Base-by-base conservation (phyloP, 2,888 invertebrate genomes). In the Rugalucina vietnamica region DNA sequence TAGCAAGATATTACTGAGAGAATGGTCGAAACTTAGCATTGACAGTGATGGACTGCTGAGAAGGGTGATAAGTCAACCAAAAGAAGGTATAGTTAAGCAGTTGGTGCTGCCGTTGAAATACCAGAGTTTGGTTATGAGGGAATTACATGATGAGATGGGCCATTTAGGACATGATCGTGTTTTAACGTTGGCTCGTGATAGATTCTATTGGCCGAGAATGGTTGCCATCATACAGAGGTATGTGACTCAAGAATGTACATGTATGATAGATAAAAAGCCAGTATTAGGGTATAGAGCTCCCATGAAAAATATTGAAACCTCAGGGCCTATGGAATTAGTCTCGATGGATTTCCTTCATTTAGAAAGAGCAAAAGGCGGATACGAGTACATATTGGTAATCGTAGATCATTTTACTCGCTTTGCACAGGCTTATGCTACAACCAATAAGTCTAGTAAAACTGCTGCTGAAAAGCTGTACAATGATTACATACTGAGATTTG, bases 171-270 rank as follows among this genome's bases (percentile, higher is more conserved):
- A 29, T 36, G 86, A 86, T 14, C 50, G 85, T 43, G 76, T 82
- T 5, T 29, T 87, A 12, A 37, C 57, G 24, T 43, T 87, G 14
- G 83, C 80, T 21, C 49, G 81, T 24, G 84, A 85, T 21, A 34
- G 88, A n/a, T 88, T 84, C 65, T 87, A 87, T 39, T 88, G 87
- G 88, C 88, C 88, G 32, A 60, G 73, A 1, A 88, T 88, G 85
- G 24, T 36, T 57, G 69, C 36, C 10, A 77, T 80, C 24, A 82
- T 85, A 24, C 80, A 81, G 50, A n/a, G 82, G 2, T 87, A 79
- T 54, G 71, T 87, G 0, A 79, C 72, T 27, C 50, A 75, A 14
- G 32, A 69, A 36, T 84, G 84, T 75, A 2, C 29, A 18, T 86
- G 86, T 73, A n/a, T 86, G 0, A 79, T 77, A 57, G 57, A 80